Evolutionary conservation across 1,140 invertebrate genomes (phyloP).

Genomic region (Hesperophylax magnus): DNA sequence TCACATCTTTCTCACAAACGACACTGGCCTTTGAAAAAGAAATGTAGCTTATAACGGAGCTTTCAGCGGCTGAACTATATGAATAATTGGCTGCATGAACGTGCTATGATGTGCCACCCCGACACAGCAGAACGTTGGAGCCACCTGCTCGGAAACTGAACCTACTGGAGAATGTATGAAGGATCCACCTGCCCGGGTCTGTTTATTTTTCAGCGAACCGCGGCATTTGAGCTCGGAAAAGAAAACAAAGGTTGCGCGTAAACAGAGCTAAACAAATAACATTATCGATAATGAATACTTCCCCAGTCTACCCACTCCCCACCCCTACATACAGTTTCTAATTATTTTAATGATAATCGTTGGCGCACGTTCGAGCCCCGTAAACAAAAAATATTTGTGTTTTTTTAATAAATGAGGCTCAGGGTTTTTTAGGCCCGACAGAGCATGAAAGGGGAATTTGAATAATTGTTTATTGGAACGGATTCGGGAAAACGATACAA

Average conservation of each 20-base stretch:
- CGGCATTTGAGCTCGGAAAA: constrained; percentile 41
- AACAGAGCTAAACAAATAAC: constrained; percentile 40
- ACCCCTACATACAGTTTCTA: not conserved
- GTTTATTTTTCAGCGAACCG: constrained; percentile 31
- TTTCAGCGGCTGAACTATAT: too few relatives aligned
- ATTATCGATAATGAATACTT: constrained; percentile 46
- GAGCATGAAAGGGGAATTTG: not conserved
- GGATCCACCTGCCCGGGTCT: not conserved
- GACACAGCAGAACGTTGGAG: not conserved
- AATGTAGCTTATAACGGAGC: too few relatives aligned
- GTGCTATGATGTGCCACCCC: not conserved
- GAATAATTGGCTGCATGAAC: not conserved
- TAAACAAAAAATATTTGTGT: constrained; percentile 23
- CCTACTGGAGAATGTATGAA: too few relatives aligned
- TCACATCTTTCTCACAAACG: too few relatives aligned
- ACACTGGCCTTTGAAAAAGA: too few relatives aligned
- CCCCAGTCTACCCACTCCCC: not conserved
- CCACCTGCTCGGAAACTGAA: not conserved
- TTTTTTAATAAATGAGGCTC: constrained; percentile 16
- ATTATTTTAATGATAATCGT: constrained; percentile 40
- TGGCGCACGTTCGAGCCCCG: not conserved
- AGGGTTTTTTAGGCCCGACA: not conserved
- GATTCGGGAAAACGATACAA: too few relatives aligned
- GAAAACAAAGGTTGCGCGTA: constrained; percentile 43
- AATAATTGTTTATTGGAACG: constrained; percentile 8